Conservation (phyloP, 35 echinoderm and acorn worm species). For the Apostichopus californicus region DNA sequence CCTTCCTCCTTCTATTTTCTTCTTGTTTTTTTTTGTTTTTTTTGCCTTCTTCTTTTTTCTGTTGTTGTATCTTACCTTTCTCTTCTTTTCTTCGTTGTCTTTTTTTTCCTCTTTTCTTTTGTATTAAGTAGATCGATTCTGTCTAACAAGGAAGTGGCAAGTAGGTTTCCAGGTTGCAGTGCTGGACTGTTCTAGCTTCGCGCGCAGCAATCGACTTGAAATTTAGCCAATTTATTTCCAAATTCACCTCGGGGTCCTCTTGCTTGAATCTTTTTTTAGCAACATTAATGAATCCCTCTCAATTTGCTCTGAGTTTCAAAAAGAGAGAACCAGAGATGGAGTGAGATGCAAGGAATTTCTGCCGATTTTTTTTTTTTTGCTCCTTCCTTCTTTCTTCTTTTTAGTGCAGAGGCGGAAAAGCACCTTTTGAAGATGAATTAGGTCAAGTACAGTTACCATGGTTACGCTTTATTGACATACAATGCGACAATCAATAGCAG, state of each 20-base stretch:
- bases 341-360: conserved; percentile 1
- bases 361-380: not conserved
- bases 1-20: not conserved
- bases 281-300: conserved; percentile 45
- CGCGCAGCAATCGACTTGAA: conserved; percentile 7
- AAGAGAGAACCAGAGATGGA: no score
- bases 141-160: conserved; percentile 34
- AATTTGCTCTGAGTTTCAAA: not conserved
- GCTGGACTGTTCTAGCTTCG: conserved; percentile 4
- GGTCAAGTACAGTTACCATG: conserved; percentile 8
- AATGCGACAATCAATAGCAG: not conserved
- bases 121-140: conserved; percentile 29
- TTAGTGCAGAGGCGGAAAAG: not conserved
- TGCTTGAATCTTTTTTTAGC: conserved; percentile 9
- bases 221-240: conserved; percentile 39
- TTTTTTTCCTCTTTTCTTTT: conserved; percentile 5
- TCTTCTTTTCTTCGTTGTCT: not conserved
- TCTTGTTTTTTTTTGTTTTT: not conserved
- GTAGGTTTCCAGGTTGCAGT: conserved; percentile 45
- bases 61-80: not conserved
- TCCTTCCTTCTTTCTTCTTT: not conserved
- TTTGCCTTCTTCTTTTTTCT: not conserved
- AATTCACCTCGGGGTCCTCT: conserved; percentile 28
- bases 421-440: conserved; percentile 23
- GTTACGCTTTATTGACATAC: conserved; percentile 9